These are phyloP conservation scores for Solenopsis fugax DNA, from an alignment of 1,140 invertebrate genomes.

Conservation along the genomic window DNA sequence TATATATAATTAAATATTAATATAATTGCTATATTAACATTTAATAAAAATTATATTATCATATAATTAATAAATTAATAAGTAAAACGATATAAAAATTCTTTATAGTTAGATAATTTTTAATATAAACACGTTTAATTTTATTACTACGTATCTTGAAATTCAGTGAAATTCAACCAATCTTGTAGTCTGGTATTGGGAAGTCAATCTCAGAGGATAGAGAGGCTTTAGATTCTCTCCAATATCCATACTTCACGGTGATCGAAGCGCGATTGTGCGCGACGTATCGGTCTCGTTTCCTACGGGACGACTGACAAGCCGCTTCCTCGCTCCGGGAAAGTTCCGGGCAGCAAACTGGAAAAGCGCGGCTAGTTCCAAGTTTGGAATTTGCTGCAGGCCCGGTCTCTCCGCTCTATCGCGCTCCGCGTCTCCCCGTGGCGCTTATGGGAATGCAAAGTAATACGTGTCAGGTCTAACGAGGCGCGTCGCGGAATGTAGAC, in stretches of 20 bases:
- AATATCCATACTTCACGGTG: neutral
- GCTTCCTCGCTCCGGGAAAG: neutral
- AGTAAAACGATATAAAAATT: too few species aligned
- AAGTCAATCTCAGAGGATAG: neutral
- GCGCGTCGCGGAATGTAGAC: conserved; percentile 81
- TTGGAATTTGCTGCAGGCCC: conserved; percentile 21
- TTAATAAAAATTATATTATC: too few species aligned
- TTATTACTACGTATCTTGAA: too few species aligned
- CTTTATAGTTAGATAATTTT: too few species aligned
- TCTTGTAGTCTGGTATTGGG: too few species aligned
- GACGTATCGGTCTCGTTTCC: neutral
- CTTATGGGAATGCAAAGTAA: conserved; percentile 76
- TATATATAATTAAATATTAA: too few species aligned
- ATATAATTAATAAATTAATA: too few species aligned
- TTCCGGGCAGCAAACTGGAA: conserved; percentile 24
- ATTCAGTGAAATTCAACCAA: too few species aligned
- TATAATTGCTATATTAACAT: too few species aligned
- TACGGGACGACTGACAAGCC: neutral
- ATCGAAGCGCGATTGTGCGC: neutral
- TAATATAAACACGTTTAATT: too few species aligned
- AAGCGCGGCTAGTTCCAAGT: conserved; percentile 13
- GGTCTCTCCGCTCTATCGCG: conserved; percentile 14
- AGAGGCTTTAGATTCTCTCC: neutral
- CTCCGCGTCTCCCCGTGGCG: conserved; percentile 18
- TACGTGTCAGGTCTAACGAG: conserved; percentile 84